Conservation (phyloP, 2,888 invertebrate species). For the Eilema griseolum region DNA sequence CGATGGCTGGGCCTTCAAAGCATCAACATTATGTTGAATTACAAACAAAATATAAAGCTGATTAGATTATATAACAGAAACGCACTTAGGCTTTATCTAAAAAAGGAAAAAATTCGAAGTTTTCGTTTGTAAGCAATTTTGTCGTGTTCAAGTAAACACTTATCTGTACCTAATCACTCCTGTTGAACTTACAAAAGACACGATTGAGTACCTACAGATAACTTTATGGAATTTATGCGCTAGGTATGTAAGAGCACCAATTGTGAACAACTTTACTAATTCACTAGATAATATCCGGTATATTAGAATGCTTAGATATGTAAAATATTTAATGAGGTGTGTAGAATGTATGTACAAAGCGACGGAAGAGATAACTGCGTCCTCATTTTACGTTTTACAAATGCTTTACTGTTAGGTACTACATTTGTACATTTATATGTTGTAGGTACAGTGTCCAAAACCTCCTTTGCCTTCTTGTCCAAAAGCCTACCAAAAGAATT, state of each 20-base stretch:
- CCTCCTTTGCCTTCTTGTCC: no score
- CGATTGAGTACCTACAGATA: neutral
- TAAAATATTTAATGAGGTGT: no score
- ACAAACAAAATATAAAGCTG: neutral
- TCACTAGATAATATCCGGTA: neutral
- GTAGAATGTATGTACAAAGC: neutral
- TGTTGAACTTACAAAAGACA: neutral
- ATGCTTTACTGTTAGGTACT: no score
- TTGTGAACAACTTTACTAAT: neutral
- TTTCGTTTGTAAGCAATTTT: conserved; percentile 19
- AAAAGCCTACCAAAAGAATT: neutral
- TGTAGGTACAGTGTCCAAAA: neutral
- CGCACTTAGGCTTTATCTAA: conserved; percentile 38
- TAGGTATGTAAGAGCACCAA: neutral
- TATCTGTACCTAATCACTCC: conserved; percentile 27
- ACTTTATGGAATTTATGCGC: neutral
- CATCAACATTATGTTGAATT: neutral
- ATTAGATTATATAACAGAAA: conserved; percentile 59
- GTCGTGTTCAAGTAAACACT: conserved; percentile 23
- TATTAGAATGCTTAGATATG: no score
- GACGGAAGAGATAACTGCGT: no score
- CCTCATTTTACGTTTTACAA: no score
- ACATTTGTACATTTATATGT: no score
- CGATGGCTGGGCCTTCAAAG: neutral
- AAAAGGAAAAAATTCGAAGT: conserved; percentile 25